Conservation (phyloP, 2,113 vertebrate genomes). For the Oryzias celebensis region DNA sequence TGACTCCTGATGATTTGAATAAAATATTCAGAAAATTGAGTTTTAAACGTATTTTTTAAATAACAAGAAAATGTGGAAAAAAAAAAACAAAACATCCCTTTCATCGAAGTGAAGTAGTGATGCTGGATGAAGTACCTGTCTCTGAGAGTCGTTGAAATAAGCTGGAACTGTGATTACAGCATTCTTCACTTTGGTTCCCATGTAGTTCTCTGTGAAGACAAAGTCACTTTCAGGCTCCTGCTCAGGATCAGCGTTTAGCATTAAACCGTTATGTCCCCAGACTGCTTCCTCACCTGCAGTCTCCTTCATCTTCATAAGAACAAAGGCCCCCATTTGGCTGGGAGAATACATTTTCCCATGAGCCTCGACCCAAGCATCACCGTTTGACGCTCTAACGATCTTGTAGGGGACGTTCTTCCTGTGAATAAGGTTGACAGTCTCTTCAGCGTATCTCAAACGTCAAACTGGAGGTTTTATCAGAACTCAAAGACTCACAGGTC, state of each 20-base stretch:
- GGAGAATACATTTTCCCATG: constrained; percentile 97
- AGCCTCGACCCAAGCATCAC: constrained; percentile 97
- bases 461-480: not conserved
- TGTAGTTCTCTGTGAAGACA: constrained; percentile 86
- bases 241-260: not conserved
- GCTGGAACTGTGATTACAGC: constrained; percentile 96
- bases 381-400: constrained; percentile 95
- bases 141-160: constrained; percentile 98
- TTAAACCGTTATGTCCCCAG: not conserved
- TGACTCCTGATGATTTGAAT: too few relatives aligned
- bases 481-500: constrained; percentile 84
- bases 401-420: constrained; percentile 97
- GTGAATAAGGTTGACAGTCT: constrained; percentile 16
- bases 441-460: not conserved
- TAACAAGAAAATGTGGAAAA: too few relatives aligned
- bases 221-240: not conserved
- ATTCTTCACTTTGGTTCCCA: constrained; percentile 92
- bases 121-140: constrained; percentile 82
- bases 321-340: constrained; percentile 94
- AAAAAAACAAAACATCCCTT: not conserved
- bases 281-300: constrained; percentile 84
- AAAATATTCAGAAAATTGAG: too few relatives aligned
- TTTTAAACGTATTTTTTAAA: too few relatives aligned
- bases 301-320: constrained; percentile 99
- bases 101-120: not conserved